Conservation (phyloP, 2,888 invertebrate genomes). For the Drosophila melanosoma region DNA sequence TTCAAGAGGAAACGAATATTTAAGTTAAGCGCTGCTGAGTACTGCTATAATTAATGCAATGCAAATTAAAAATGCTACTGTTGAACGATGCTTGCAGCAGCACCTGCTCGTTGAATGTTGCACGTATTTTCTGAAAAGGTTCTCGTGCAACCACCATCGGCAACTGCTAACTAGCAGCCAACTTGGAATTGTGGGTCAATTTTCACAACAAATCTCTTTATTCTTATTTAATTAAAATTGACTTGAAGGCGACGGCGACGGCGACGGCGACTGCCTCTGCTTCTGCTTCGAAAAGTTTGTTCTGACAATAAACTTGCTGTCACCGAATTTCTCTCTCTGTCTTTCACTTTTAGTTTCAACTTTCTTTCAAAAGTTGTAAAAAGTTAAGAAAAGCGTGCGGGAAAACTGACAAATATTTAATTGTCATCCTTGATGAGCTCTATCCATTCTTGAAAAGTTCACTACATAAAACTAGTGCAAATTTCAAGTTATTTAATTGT, state of each 20-base stretch:
- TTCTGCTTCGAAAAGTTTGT: background rate
- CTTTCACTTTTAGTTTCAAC: background rate
- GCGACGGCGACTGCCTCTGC: background rate
- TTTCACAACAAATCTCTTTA: background rate
- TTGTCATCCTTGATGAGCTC: background rate
- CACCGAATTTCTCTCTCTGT: background rate
- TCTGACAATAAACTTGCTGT: background rate
- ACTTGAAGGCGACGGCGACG: background rate
- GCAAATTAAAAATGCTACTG: slow-evolving; percentile 19
- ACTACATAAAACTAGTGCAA: background rate
- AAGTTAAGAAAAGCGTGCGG: background rate
- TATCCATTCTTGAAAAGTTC: background rate
- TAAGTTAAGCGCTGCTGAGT: background rate
- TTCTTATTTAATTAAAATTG: slow-evolving; percentile 26
- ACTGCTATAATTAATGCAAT: background rate
- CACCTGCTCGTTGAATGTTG: background rate
- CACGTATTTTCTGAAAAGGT: slow-evolving; percentile 6
- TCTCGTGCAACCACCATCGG: slow-evolving; percentile 26
- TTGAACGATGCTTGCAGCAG: background rate
- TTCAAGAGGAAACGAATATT: background rate
- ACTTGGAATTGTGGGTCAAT: background rate
- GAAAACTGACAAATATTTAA: background rate
- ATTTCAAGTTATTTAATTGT: background rate
- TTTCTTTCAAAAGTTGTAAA: slow-evolving; percentile 1
- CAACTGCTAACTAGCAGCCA: slow-evolving; percentile 15